Evolutionary conservation across 1,140 invertebrate genomes (phyloP), one percentile per base, ranked within the genome.

Genomic region (Drosophila pseudoananassae): DNA sequence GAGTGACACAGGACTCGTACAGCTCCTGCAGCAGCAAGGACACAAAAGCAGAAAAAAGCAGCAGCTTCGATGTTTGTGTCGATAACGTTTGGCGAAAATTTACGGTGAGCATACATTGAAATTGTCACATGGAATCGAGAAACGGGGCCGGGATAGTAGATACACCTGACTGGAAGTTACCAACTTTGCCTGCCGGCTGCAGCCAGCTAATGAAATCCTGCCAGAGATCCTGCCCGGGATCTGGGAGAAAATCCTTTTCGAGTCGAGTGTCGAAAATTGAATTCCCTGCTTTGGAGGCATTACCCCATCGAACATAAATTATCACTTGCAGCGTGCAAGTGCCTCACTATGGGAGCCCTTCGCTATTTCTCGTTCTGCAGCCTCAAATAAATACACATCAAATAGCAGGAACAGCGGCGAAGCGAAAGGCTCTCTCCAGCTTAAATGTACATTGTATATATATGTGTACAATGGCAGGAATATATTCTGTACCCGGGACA

Each of bases 81-180:
- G 70, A 72, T 54, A 88, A 71, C 76, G 81, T 57, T 68, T 90
- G 77, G 75, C 68, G 69, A 72, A 74, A 90, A 90, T 90, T 90
- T 90, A 90, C 87, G 81, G 79, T 82, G 85, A 66, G 65, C 68
- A 81, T 70, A 90, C 85, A 90, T 76, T 90, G 78, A 85, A 78
- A 79, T 90, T 90, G 80, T 66, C 76, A 80, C 84, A 72, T 68
- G 59, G 73, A 69, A 57, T 76, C 55, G 60, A 17, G 60, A 14
- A 52, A 46, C 49, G 80, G 54, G 45, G 73, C 73, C 53, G 40
- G 25, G 20, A 45, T 56, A 23, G 53, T 40, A 17, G 20, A 45
- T 40, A 23, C 71, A 75, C 71, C 71, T 75, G 59, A 25, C 46
- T 49, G 65, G 40, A 47, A 60, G 9, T 27, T 12, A 55, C 8